Conservation (phyloP, 2,888 invertebrate genomes). For the Eupeodes luniger region DNA sequence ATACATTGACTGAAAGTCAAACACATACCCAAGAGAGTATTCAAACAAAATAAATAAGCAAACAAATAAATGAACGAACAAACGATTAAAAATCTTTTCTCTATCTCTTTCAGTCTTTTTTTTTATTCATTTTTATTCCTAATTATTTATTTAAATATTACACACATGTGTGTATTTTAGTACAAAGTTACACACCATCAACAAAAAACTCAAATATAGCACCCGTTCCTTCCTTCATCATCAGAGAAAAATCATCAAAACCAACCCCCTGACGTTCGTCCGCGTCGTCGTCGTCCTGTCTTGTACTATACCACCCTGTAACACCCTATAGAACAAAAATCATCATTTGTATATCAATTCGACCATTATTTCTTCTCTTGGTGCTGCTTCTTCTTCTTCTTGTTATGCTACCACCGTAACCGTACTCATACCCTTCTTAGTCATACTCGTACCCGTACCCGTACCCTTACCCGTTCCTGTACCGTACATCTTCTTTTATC, state of each 20-base stretch:
- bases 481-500: too few species aligned
- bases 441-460: too few species aligned
- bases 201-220: conserved; percentile 51
- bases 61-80: conserved; percentile 76
- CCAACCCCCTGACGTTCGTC: conserved; percentile 19
- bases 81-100: conserved; percentile 76
- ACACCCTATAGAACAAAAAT: conserved; percentile 61
- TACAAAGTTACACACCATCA: conserved; percentile 67
- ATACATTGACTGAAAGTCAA: conserved; percentile 21
- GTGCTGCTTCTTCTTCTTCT: background rate
- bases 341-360: conserved; percentile 76
- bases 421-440: background rate
- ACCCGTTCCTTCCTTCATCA: conserved; percentile 33
- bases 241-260: background rate
- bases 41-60: conserved; percentile 75
- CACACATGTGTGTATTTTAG: conserved; percentile 68
- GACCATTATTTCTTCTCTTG: conserved; percentile 71
- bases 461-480: too few species aligned
- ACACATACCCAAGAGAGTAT: conserved; percentile 42
- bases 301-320: background rate
- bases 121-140: conserved; percentile 50
- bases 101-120: conserved; percentile 68
- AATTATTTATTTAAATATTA: conserved; percentile 76
- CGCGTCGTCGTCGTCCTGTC: background rate
- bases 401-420: background rate